phyloP scores from a whole-genome alignment of 2,888 invertebrate species.

The Tachina lurida region DNA sequence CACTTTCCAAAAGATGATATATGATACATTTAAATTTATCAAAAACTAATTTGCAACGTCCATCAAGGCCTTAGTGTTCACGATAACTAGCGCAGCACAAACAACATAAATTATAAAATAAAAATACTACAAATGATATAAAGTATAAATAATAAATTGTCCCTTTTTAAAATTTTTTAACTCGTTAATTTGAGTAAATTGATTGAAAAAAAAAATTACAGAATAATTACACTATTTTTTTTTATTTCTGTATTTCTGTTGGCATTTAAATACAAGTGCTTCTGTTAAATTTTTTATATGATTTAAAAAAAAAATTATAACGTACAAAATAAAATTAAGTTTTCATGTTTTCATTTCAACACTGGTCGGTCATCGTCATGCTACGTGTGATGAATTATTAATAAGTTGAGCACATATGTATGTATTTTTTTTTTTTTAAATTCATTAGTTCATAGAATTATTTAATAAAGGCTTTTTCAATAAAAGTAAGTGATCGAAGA shows the following conservation, averaged over 20 bases:
- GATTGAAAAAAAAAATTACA: conserved; percentile 34
- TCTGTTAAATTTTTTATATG: conserved; percentile 19
- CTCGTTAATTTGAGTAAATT: conserved; percentile 60
- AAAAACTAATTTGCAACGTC: not conserved
- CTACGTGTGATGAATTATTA: conserved; percentile 39
- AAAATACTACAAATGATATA: conserved; percentile 34
- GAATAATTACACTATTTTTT: conserved; percentile 1
- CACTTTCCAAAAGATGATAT: too few species aligned
- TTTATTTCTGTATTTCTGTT: not conserved
- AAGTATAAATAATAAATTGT: conserved; percentile 52
- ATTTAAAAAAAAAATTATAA: conserved; percentile 1
- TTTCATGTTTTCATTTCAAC: conserved; percentile 35
- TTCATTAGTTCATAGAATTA: conserved; percentile 17
- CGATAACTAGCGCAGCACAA: not conserved
- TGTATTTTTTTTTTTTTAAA: not conserved
- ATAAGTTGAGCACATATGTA: not conserved
- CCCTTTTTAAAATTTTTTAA: conserved; percentile 27
- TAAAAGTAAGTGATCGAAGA: not conserved
- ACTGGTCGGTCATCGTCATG: not conserved
- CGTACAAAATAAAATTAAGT: conserved; percentile 26
- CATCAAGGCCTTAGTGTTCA: not conserved
- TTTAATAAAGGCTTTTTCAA: not conserved
- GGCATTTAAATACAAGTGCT: conserved; percentile 29
- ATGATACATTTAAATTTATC: not conserved
- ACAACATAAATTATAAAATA: conserved; percentile 32